A percentile compares a stretch with the other conserved stretches of the same genome.
Evolutionary conservation across 92 coral and sea anemone species (phyloP).

Genomic region (Epizoanthus fatuus): DNA sequence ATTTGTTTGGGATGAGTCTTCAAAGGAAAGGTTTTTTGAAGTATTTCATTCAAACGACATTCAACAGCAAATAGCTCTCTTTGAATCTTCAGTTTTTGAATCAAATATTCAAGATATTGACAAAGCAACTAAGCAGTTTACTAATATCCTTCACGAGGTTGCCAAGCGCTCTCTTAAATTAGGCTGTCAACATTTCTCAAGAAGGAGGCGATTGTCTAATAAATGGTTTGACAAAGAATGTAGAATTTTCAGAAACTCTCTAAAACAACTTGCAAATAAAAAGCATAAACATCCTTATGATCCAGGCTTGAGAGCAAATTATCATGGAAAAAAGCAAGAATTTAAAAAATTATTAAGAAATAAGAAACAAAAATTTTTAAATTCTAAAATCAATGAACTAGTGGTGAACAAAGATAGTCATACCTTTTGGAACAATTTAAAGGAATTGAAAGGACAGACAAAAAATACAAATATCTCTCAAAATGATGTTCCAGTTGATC

Average conservation of each 20-base stretch:
- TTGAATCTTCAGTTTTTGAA: neutral
- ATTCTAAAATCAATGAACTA: neutral
- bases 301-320: neutral
- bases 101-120: neutral
- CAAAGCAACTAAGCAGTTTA: neutral
- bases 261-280: neutral
- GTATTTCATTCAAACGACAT: neutral
- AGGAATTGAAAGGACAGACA: neutral
- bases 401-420: neutral
- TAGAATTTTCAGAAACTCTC: neutral
- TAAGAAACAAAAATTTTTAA: neutral
- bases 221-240: no score
- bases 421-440: neutral
- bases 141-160: neutral
- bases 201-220: no score
- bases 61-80: neutral
- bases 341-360: neutral
- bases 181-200: neutral
- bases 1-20: slow-evolving; percentile 9
- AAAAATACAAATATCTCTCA: neutral
- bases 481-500: neutral
- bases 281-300: neutral
- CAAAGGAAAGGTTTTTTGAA: neutral
- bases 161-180: neutral
- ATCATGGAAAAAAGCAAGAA: neutral